These are phyloP conservation scores for Halcyon chelicuti DNA, from an alignment of 2,797 vertebrate species.

Conservation along the genomic window DNA sequence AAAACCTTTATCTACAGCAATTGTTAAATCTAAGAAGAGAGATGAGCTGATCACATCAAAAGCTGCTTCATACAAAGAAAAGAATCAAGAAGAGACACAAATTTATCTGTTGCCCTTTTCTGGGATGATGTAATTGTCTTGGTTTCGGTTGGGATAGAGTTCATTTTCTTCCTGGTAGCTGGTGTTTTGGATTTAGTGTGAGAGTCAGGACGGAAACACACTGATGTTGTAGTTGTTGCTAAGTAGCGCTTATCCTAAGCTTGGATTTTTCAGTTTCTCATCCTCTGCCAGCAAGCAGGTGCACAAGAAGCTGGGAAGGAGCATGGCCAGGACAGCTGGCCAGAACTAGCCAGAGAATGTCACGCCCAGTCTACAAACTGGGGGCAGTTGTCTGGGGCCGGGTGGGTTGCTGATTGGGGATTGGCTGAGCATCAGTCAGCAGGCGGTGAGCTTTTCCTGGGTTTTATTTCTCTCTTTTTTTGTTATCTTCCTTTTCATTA, in stretches of 20 bases:
- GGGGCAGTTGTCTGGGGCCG: no score
- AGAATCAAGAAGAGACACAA: background rate
- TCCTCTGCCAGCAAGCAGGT: background rate
- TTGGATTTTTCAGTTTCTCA: background rate
- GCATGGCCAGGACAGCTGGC: background rate
- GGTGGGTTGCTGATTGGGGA: background rate
- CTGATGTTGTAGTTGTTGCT: background rate
- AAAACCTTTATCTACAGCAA: background rate
- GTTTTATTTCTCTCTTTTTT: background rate
- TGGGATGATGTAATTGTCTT: background rate
- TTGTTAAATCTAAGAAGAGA: background rate
- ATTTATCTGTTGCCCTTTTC: background rate
- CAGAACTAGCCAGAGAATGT: background rate
- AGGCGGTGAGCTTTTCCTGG: background rate
- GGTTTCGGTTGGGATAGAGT: background rate
- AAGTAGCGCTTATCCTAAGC: background rate
- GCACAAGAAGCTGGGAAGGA: background rate
- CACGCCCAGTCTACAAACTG: background rate
- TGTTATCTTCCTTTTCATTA: background rate
- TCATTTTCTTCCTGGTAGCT: background rate
- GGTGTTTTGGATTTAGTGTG: background rate
- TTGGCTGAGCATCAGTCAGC: background rate
- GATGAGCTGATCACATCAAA: background rate
- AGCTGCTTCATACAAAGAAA: background rate
- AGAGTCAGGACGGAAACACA: background rate